Percentiles rank a stretch among this genome's conserved stretches.
Evolutionary conservation across 1,140 invertebrate species (phyloP).

Genomic region (Drosophila cardini): DNA sequence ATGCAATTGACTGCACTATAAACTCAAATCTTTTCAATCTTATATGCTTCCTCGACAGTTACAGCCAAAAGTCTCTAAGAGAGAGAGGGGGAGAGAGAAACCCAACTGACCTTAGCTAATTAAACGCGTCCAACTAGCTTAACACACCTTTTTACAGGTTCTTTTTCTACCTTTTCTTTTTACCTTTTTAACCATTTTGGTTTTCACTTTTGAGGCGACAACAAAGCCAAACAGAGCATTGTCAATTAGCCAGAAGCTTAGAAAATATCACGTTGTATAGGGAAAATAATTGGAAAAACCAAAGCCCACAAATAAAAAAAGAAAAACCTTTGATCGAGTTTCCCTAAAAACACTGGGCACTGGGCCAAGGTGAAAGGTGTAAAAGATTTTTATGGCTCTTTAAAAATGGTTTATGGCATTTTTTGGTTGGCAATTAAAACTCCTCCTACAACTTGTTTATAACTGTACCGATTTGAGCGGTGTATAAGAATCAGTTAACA

Average conservation of each 20-base stretch:
- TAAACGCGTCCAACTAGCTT: conserved; percentile 37
- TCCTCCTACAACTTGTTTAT: too few relatives aligned
- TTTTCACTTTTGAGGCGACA: conserved; percentile 36
- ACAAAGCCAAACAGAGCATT: conserved; percentile 52
- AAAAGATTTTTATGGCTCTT: conserved; percentile 24
- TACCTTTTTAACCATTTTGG: conserved; percentile 11
- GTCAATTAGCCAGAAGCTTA: conserved; percentile 41
- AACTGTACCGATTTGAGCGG: not conserved
- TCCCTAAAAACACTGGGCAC: conserved; percentile 11
- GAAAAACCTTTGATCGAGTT: conserved; percentile 27
- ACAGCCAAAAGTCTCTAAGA: not conserved
- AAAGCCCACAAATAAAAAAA: conserved; percentile 1
- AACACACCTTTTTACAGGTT: conserved; percentile 24
- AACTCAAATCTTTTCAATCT: conserved; percentile 9
- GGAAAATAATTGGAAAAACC: conserved; percentile 12
- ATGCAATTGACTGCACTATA: conserved; percentile 24
- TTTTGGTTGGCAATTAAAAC: not conserved
- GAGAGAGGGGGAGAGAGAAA: conserved; percentile 21
- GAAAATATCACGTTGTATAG: conserved; percentile 1
- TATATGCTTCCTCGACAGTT: conserved; percentile 21
- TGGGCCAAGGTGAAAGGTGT: conserved; percentile 44
- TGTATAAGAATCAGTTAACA: not conserved
- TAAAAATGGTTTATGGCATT: conserved; percentile 17
- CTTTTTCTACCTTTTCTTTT: conserved; percentile 13
- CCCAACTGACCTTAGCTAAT: conserved; percentile 64